A percentile compares a stretch with the other conserved stretches of the same genome.
Conservation (phyloP, 2,888 invertebrate species). For the Apodemia hepburni region DNA sequence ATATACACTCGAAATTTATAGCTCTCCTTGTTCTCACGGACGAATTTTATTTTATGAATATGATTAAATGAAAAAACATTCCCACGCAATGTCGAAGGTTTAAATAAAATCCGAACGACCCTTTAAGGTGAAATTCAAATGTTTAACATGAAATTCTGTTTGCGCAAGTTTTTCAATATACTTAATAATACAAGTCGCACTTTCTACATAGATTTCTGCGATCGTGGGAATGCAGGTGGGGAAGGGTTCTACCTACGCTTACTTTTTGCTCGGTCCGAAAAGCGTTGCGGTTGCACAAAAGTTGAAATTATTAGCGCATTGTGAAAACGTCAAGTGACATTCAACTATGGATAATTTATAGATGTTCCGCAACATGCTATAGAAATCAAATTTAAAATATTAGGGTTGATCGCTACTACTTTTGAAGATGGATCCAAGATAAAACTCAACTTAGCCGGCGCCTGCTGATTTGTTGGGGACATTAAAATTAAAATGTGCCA, state of each 20-base stretch:
- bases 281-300: slow-evolving; percentile 13
- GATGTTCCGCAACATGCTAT: slow-evolving; percentile 36
- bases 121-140: too few relatives aligned
- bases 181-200: slow-evolving; percentile 23
- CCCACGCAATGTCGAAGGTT: too few relatives aligned
- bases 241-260: slow-evolving; percentile 53
- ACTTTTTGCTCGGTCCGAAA: slow-evolving; percentile 44
- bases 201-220: slow-evolving; percentile 34
- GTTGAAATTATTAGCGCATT: slow-evolving; percentile 11
- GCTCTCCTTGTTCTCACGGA: too few relatives aligned
- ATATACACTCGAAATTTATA: too few relatives aligned
- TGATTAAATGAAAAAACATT: too few relatives aligned
- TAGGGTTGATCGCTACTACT: slow-evolving; percentile 18
- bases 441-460: slow-evolving; percentile 7
- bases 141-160: too few relatives aligned
- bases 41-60: too few relatives aligned
- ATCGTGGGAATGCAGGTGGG: slow-evolving; percentile 75
- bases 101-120: too few relatives aligned
- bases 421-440: slow-evolving; percentile 9
- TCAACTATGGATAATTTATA: slow-evolving; percentile 12
- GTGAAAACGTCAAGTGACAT: slow-evolving; percentile 11
- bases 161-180: too few relatives aligned
- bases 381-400: slow-evolving; percentile 32
- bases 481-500: slow-evolving; percentile 16
- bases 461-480: slow-evolving; percentile 16